These are phyloP conservation scores for Ephestia elutella DNA, from an alignment of 1,140 invertebrate genomes.

Conservation along the genomic window DNA sequence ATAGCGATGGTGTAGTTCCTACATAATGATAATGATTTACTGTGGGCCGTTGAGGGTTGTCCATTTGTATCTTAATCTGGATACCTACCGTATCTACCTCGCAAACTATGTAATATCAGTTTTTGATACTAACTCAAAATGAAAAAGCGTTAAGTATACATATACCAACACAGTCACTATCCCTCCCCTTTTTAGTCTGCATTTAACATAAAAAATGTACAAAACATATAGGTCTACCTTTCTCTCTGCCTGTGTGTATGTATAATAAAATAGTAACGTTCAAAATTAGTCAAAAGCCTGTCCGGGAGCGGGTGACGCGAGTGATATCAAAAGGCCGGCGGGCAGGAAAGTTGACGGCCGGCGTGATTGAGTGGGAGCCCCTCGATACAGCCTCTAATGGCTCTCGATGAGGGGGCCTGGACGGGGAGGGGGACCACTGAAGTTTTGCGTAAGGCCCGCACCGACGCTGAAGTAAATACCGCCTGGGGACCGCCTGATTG, in stretches of 20 bases:
- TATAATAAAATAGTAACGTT: neutral
- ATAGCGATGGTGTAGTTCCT: too few species aligned
- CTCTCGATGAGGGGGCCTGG: slow-evolving; percentile 34
- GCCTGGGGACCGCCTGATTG: slow-evolving; percentile 34
- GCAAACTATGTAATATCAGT: too few species aligned
- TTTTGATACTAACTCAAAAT: too few species aligned
- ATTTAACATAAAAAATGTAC: too few species aligned
- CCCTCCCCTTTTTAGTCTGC: too few species aligned
- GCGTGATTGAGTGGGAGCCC: slow-evolving; percentile 53
- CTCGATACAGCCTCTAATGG: slow-evolving; percentile 62
- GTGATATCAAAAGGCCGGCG: slow-evolving; percentile 47
- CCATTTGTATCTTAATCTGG: too few species aligned
- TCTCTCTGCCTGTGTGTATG: neutral
- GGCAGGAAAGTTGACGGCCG: slow-evolving; percentile 59
- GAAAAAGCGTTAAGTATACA: too few species aligned
- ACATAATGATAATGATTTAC: too few species aligned
- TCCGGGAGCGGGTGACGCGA: slow-evolving; percentile 20
- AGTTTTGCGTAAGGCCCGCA: slow-evolving; percentile 24
- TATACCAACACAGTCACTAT: too few species aligned
- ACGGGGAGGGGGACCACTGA: slow-evolving; percentile 22
- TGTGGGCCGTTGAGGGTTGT: too few species aligned
- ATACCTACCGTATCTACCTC: too few species aligned
- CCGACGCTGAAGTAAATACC: slow-evolving; percentile 31
- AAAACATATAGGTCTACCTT: neutral
- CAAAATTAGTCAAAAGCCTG: slow-evolving; percentile 6